Conservation (phyloP, 2,113 vertebrate genomes). For the Crotalus horridus region DNA sequence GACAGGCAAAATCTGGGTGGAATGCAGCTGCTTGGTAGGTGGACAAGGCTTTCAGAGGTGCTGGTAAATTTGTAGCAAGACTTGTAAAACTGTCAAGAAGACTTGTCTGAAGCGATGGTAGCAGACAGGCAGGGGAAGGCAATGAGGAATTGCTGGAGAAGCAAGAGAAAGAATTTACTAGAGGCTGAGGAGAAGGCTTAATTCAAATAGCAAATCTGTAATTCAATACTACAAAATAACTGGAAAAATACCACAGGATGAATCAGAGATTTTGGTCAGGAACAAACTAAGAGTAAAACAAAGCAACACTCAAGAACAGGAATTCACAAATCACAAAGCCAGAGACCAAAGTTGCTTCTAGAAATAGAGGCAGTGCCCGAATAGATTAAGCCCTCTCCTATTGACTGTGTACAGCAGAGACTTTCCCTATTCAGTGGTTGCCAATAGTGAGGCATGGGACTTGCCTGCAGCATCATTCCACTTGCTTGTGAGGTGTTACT, state of each 20-base stretch:
- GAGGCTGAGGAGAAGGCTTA: neutral
- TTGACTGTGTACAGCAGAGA: neutral
- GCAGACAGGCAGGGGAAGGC: neutral
- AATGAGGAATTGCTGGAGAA: neutral
- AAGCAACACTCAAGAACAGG: neutral
- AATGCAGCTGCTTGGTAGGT: too few relatives aligned
- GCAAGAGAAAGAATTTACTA: neutral
- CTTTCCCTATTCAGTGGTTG: neutral
- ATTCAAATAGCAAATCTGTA: neutral
- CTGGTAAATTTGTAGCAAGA: neutral
- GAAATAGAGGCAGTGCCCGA: neutral
- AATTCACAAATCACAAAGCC: neutral
- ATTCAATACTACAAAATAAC: neutral
- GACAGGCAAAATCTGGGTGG: too few relatives aligned
- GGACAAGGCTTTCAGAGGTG: neutral
- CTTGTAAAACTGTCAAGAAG: neutral
- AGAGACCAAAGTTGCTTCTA: neutral
- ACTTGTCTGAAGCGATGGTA: neutral
- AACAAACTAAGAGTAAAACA: neutral
- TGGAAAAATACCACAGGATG: neutral
- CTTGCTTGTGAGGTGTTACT: neutral
- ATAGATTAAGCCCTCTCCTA: neutral
- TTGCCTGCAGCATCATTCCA: neutral
- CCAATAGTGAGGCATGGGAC: neutral
- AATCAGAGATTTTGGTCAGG: neutral